phyloP scores from a whole-genome alignment of 2,113 vertebrate genomes.

The Phocoena sinus region DNA sequence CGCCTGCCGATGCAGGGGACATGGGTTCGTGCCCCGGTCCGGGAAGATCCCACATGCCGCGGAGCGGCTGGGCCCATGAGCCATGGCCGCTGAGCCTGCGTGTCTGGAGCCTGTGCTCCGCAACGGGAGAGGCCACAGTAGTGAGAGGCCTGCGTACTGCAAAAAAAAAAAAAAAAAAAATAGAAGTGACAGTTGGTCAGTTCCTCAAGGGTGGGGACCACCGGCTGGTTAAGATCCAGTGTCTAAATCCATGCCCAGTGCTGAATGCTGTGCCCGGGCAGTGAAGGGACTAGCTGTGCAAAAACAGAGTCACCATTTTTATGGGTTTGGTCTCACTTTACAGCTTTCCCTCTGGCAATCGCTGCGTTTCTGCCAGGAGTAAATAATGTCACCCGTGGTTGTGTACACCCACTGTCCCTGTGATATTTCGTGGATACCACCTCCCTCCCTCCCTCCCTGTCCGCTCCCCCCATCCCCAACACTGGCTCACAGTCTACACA shows the following conservation, averaged over 20 bases:
- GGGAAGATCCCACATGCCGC: too few relatives aligned
- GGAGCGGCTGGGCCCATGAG: too few relatives aligned
- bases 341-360: background rate
- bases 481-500: background rate
- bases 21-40: too few relatives aligned
- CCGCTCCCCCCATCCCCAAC: background rate
- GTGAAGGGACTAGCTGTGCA: background rate
- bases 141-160: too few relatives aligned
- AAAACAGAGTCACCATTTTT: background rate
- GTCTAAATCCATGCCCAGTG: background rate
- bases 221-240: background rate
- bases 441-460: background rate
- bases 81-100: too few relatives aligned
- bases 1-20: too few relatives aligned
- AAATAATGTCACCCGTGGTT: background rate
- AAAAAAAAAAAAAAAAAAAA: too few relatives aligned
- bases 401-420: background rate
- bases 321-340: background rate
- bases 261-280: background rate
- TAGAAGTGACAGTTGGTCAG: background rate
- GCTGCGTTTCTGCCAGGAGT: background rate
- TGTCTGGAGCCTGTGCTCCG: too few relatives aligned
- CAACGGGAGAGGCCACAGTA: too few relatives aligned
- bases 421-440: background rate
- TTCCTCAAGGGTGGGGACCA: background rate